Percentiles rank a stretch among this genome's conserved stretches.
Evolutionary conservation across 2,113 vertebrate species (phyloP).

Genomic region (Corythornis vintsioides): DNA sequence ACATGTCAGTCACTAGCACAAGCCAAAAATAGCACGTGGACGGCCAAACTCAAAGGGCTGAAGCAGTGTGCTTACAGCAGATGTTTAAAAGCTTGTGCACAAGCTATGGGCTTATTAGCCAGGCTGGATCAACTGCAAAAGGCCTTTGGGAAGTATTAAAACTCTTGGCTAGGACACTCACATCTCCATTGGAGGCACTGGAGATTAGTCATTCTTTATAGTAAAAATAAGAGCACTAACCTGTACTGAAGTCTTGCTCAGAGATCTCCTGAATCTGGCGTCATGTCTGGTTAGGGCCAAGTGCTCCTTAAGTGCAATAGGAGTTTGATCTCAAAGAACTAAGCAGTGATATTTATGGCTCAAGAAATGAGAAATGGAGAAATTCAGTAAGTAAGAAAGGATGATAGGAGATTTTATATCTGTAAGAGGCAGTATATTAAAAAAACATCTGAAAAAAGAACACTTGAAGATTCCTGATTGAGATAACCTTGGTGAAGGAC

Average conservation of each 20-base stretch:
- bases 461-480: neutral
- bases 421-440: neutral
- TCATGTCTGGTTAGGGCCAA: neutral
- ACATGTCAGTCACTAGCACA: slow-evolving; percentile 39
- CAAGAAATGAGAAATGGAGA: neutral
- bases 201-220: neutral
- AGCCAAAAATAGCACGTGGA: slow-evolving; percentile 51
- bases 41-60: slow-evolving; percentile 33
- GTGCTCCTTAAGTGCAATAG: neutral
- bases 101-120: neutral
- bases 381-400: neutral
- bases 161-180: neutral
- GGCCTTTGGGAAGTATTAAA: slow-evolving; percentile 31
- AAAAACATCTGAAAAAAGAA: neutral
- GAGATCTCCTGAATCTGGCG: neutral
- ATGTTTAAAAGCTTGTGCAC: slow-evolving; percentile 46
- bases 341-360: neutral
- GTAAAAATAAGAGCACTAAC: neutral
- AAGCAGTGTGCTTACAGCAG: slow-evolving; percentile 21
- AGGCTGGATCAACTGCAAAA: slow-evolving; percentile 6
- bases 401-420: neutral
- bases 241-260: neutral
- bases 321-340: neutral
- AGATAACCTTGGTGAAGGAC: neutral
- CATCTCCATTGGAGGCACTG: neutral